These are phyloP conservation scores for Diadophis punctatus DNA, from an alignment of 2,113 vertebrate species.

Conservation along the genomic window DNA sequence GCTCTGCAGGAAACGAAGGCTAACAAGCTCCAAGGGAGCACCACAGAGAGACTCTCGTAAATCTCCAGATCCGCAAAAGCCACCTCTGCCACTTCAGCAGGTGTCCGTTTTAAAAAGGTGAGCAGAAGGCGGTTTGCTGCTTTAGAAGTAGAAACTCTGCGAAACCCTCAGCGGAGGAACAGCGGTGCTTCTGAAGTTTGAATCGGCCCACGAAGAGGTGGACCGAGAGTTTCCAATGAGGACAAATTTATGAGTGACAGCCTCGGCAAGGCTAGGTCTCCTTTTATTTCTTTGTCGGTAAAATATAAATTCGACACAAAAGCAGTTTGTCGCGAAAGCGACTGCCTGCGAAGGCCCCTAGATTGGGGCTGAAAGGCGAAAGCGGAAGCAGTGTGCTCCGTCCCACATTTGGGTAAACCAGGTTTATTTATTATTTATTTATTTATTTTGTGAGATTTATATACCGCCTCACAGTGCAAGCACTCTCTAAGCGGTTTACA, in stretches of 20 bases:
- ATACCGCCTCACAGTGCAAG: no score
- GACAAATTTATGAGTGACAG: neutral
- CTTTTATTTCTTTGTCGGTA: no score
- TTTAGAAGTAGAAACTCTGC: neutral
- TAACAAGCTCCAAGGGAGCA: neutral
- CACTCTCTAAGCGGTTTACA: no score
- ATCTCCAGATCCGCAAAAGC: constrained; percentile 26
- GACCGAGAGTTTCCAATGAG: neutral
- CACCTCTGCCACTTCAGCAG: constrained; percentile 32
- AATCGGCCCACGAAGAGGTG: no score
- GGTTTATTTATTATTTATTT: no score
- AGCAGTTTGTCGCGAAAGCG: no score
- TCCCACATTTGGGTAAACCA: no score
- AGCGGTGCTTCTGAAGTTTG: neutral
- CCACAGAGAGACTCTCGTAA: neutral
- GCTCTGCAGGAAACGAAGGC: neutral
- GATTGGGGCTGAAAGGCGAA: no score
- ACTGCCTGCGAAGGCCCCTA: no score
- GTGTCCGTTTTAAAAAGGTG: constrained; percentile 33
- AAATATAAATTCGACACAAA: no score
- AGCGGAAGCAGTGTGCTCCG: no score
- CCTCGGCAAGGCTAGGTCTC: neutral
- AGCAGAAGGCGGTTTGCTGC: neutral
- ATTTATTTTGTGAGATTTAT: no score
- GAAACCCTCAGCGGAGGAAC: neutral